Evolutionary conservation across 2,888 invertebrate genomes (phyloP).

Genomic region (Trichopoda pennipes): DNA sequence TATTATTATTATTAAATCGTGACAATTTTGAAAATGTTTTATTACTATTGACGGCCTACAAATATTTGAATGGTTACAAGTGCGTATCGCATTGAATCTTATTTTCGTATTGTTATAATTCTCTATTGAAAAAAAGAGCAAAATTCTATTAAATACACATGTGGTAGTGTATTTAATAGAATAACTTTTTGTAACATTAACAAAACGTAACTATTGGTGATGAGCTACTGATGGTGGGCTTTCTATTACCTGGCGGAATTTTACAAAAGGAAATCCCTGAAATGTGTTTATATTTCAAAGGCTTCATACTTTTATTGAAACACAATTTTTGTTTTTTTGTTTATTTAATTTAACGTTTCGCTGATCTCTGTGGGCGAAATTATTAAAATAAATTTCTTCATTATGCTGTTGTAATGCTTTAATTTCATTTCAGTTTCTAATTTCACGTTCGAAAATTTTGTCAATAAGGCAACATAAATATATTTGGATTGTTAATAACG

Average conservation of each 20-base stretch:
- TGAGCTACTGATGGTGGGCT: not conserved
- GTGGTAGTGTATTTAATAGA: not conserved
- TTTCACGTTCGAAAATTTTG: too few species aligned
- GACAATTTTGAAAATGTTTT: slow-evolving; percentile 9
- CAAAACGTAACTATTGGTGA: not conserved
- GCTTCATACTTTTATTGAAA: not conserved
- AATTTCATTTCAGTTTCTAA: too few species aligned
- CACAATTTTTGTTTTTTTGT: too few species aligned
- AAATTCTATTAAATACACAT: not conserved
- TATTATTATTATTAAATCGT: not conserved
- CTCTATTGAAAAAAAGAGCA: not conserved
- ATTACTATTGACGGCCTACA: not conserved
- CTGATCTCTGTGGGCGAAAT: too few species aligned
- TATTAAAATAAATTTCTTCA: too few species aligned
- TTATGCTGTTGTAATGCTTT: too few species aligned
- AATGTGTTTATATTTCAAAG: not conserved
- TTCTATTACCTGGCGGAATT: not conserved
- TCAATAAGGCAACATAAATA: too few species aligned
- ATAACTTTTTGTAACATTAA: not conserved
- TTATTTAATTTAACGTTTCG: too few species aligned
- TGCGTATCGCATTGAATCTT: not conserved
- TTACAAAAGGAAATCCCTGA: not conserved
- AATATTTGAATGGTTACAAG: not conserved
- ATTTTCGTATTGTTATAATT: not conserved
- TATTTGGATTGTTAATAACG: too few species aligned